A percentile compares a stretch with the other conserved stretches of the same genome.
These are phyloP conservation scores for Coturnix japonica DNA, from an alignment of 2,113 vertebrate genomes.

Conservation along the genomic window DNA sequence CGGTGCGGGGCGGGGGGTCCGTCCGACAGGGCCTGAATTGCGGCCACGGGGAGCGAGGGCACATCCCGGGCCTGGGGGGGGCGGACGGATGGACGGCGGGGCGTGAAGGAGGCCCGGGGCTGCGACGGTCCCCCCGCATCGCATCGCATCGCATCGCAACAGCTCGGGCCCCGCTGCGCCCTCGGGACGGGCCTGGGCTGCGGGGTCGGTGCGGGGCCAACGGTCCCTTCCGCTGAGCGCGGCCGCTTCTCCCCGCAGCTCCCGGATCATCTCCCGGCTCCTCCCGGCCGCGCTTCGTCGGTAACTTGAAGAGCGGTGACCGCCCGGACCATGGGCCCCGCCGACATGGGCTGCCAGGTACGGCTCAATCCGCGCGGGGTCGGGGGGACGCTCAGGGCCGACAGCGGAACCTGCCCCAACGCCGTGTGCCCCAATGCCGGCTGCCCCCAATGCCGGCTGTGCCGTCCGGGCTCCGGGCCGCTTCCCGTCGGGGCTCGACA, in stretches of 20 bases:
- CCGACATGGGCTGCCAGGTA: constrained; percentile 71
- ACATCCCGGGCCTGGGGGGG: background rate
- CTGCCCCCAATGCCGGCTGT: too few species aligned
- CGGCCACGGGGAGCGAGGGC: background rate
- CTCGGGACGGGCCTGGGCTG: background rate
- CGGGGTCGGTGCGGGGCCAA: too few species aligned
- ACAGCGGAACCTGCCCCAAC: too few species aligned
- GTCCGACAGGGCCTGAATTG: background rate
- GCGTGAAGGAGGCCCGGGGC: too few species aligned
- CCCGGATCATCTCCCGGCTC: background rate
- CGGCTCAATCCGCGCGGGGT: background rate
- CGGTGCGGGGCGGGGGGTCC: background rate
- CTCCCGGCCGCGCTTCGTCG: too few species aligned
- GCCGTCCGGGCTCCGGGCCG: background rate
- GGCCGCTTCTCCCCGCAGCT: background rate
- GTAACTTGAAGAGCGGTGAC: background rate
- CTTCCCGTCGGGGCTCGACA: background rate
- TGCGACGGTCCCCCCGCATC: too few species aligned
- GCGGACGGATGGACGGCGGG: too few species aligned
- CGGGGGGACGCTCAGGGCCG: too few species aligned
- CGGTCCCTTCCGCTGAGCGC: background rate
- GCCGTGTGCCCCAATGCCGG: too few species aligned
- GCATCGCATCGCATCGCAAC: too few species aligned
- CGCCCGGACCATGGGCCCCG: constrained; percentile 69
- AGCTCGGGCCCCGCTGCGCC: too few species aligned